Conservation (phyloP, 2,797 vertebrate genomes). For the Onychomys torridus region DNA sequence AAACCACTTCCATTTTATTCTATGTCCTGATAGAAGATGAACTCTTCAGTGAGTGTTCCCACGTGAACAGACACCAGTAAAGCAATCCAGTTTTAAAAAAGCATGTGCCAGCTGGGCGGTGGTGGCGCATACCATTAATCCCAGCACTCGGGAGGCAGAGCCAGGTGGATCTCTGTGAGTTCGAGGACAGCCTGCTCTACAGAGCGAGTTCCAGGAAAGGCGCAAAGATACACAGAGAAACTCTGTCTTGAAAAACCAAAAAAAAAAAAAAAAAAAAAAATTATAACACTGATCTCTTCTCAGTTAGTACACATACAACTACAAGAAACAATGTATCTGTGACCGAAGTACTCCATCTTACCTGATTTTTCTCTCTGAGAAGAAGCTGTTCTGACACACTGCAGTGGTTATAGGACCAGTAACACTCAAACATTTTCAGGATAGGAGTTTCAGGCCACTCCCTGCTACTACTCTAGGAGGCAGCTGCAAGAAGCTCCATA, state of each 20-base stretch:
- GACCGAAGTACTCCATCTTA: not conserved
- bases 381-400: not conserved
- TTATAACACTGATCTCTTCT: conserved; percentile 3
- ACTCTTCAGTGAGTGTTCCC: not conserved
- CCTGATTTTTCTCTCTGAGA: conserved; percentile 1
- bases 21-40: conserved; percentile 13
- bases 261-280: not conserved
- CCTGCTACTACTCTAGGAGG: not conserved
- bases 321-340: not conserved
- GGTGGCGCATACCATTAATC: too few relatives aligned
- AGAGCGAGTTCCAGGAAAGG: too few relatives aligned
- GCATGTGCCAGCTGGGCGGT: not conserved
- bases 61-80: not conserved
- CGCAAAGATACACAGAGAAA: too few relatives aligned
- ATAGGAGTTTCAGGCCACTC: not conserved
- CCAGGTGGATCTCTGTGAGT: too few relatives aligned
- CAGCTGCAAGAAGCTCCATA: not conserved
- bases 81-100: conserved; percentile 29
- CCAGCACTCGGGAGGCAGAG: too few relatives aligned
- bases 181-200: too few relatives aligned
- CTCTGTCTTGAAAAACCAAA: too few relatives aligned
- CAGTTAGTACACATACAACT: not conserved
- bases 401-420: not conserved
- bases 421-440: not conserved
- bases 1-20: not conserved